Evolutionary conservation across 37 sponge, comb jelly and placozoan species (phyloP).

Genomic region (Diacarnus erythraeanus): DNA sequence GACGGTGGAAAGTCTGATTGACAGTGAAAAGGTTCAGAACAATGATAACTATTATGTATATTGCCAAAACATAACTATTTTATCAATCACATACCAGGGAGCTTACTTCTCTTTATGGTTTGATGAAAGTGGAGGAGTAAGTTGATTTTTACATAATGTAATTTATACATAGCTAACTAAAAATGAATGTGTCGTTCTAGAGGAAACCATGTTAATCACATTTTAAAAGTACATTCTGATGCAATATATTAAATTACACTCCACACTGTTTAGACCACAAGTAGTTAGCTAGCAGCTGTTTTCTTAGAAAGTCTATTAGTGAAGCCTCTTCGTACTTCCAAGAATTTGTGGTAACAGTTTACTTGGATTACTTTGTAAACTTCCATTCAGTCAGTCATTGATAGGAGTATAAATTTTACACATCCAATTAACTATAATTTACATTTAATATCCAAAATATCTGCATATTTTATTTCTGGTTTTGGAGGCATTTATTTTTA

Average conservation of each 20-base stretch:
- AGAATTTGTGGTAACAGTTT: too few relatives aligned
- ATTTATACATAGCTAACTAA: neutral
- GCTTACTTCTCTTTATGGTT: conserved; percentile 64
- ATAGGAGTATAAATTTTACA: too few relatives aligned
- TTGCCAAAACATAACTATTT: neutral
- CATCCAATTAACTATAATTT: too few relatives aligned
- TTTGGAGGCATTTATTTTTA: too few relatives aligned
- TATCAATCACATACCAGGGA: conserved; percentile 20
- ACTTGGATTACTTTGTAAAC: too few relatives aligned
- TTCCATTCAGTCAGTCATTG: too few relatives aligned
- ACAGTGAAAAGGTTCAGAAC: conserved; percentile 51
- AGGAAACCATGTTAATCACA: neutral
- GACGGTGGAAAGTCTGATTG: conserved; percentile 58
- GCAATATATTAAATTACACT: neutral
- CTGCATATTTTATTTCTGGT: too few relatives aligned
- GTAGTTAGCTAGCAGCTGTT: neutral
- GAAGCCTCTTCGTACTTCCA: too few relatives aligned
- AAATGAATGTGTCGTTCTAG: neutral
- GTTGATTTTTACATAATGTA: conserved; percentile 2
- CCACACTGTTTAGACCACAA: neutral
- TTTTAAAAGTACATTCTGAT: neutral
- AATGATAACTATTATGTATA: neutral
- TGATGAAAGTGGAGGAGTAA: conserved; percentile 64
- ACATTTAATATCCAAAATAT: too few relatives aligned
- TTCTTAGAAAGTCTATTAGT: neutral